Evolutionary conservation across 2,888 invertebrate genomes (phyloP).

Genomic region (Protonemura montana): DNA sequence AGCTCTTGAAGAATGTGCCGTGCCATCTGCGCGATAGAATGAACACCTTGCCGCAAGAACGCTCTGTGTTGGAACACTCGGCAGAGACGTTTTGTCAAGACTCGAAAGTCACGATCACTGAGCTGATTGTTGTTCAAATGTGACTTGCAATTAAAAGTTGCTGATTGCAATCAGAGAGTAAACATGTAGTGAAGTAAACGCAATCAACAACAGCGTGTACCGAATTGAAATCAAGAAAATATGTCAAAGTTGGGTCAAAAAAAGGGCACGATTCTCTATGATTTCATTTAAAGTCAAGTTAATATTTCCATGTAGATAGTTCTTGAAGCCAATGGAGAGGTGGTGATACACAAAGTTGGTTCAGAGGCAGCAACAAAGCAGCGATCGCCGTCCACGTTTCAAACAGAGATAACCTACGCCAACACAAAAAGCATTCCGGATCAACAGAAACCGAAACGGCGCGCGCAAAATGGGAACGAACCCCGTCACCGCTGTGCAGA

Average conservation of each 20-base stretch:
- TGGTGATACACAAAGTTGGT: too few species aligned
- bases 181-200: neutral
- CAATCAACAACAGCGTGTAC: neutral
- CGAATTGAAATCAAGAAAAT: neutral
- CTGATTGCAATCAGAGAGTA: neutral
- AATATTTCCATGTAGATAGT: neutral
- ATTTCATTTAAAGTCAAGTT: neutral
- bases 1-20: too few species aligned
- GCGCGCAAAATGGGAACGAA: neutral
- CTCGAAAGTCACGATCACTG: neutral
- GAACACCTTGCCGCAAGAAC: too few species aligned
- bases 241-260: neutral
- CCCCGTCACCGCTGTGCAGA: neutral
- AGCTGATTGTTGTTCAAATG: neutral
- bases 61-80: too few species aligned
- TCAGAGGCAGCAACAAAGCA: too few species aligned
- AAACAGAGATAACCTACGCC: neutral
- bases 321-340: neutral
- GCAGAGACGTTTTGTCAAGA: neutral
- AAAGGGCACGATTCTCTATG: neutral
- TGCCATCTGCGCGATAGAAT: too few species aligned
- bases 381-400: too few species aligned
- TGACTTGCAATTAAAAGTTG: neutral
- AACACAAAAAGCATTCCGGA: neutral
- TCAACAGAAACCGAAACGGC: neutral